Base-by-base conservation (phyloP, 1,140 invertebrate species). In the Drosophila baimaii region DNA sequence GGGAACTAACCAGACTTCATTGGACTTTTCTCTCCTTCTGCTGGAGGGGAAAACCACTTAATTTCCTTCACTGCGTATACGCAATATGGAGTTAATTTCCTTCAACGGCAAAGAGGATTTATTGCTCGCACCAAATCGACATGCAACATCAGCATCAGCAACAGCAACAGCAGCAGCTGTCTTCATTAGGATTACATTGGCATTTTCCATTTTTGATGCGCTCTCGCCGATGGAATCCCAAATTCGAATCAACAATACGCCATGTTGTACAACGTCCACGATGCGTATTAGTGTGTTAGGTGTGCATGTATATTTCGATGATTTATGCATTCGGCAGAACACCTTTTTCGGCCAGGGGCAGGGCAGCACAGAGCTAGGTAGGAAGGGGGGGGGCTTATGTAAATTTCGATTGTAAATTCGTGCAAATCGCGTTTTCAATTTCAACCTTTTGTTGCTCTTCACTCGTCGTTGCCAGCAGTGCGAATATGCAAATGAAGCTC, bases 241-340 rank as follows among this genome's bases (percentile, higher is more conserved):
- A 55, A 68, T 65, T 69, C 61, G 62, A 43, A 65, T 65, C 66
- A 47, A 57, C 64, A 47, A 66, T 65, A 37, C 61, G 72, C 44
- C 46, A 23, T 46, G 61, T 56, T 65, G 54, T 66, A 51, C 71
- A 23, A 23, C 33, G 33, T 64, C 37, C 44, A 23, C 44, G 66
- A 23, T 58, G 31, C 29, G 68, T 54, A 27, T 43, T 54, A 27
- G 25, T 54, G 56, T 37, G 66, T 21, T 27, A 10, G 15, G 39
- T n/a, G 39, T 41, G 27, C 57, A 27, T 63, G 23, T 55, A 37
- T 55, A 13, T 37, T 65, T 51, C 41, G 37, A 81, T 85, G 82
- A 85, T 85, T 85, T 85, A 86, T 86, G 62, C 78, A 81, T 85
- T 86, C 41, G 25, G 69, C 55, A 84, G 31, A 51, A 74, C 77